Base-by-base conservation (phyloP, 2,888 invertebrate genomes). In the Diadromus collaris region DNA sequence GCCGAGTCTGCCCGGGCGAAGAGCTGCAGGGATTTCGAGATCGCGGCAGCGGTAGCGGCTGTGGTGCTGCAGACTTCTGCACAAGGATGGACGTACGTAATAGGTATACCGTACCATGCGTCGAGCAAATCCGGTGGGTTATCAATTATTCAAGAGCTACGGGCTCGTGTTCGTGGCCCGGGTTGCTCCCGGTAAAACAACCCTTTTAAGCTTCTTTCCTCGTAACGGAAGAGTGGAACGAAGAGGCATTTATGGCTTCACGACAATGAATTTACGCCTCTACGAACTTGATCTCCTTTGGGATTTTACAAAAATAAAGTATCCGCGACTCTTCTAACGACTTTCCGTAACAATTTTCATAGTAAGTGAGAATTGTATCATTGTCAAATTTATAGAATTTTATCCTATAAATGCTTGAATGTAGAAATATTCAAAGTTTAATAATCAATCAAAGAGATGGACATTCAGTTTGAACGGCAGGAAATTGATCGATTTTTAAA, bases 151-250 rank as follows among this genome's bases (percentile, higher is more conserved):
- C 81, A 82, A 29, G 70, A 61, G 44, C 41, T 24, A 68, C 61
- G 48, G 73, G 60, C 69, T 64, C 63, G 60, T 38, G 27, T 19
- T 63, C 60, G 58, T 78, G 68, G 56, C 74, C 60, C 73, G 54
- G 56, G 46, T 44, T 69, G 46, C 70, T 27, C 29, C 44, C 46
- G 74, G 77, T 67, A 71, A 81, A 84, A 81, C 80, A 82, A 82
- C 81, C 83, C 82, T 83, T 84, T 84, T 84, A 84, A 84, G 81
- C 83, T 82, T 83, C 82, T 84, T 84, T 83, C 56, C 72, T 68
- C 70, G 51, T 73, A 70, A 77, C 76, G 76, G 76, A 65, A 67
- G 38, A 79, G n/a, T 60, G 79, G 56, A 67, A 54, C 24, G 44
- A 56, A 67, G 9, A 70, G 64, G 65, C 70, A 76, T 70, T 76